phyloP scores from a whole-genome alignment of 1,140 invertebrate genomes.

The Drosophila albomicans region DNA sequence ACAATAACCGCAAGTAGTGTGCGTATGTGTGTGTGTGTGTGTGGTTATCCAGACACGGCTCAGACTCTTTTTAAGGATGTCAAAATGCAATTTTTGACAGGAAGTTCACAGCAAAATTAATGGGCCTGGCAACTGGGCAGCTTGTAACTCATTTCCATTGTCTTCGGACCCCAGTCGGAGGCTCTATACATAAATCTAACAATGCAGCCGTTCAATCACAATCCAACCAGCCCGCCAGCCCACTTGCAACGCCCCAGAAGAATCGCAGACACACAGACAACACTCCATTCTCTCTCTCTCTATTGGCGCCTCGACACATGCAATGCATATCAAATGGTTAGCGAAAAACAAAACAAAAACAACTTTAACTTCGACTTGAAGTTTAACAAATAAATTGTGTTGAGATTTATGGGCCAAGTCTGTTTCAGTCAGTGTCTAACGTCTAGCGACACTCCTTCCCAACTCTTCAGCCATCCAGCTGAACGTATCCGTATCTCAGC shows the following conservation, averaged over 20 bases:
- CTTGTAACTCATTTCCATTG: constrained; percentile 37
- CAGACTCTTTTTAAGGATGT: constrained; percentile 8
- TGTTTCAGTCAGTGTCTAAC: constrained; percentile 35
- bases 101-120: constrained; percentile 62
- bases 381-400: constrained; percentile 75
- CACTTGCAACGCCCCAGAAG: constrained; percentile 30
- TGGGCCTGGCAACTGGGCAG: constrained; percentile 22
- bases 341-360: constrained; percentile 44
- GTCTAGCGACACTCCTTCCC: constrained; percentile 30
- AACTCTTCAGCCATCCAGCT: constrained; percentile 8
- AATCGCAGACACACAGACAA: constrained; percentile 3
- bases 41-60: constrained; percentile 15
- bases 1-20: constrained; percentile 38
- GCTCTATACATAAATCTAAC: constrained; percentile 65
- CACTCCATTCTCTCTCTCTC: neutral
- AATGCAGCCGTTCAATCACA: constrained; percentile 71
- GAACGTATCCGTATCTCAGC: constrained; percentile 20
- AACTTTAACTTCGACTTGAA: constrained; percentile 57
- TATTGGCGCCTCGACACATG: constrained; percentile 60
- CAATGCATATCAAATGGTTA: constrained; percentile 70
- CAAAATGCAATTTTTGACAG: constrained; percentile 62
- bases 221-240: constrained; percentile 11
- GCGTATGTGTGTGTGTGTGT: neutral
- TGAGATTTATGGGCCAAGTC: constrained; percentile 69
- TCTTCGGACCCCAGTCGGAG: constrained; percentile 23